These are phyloP conservation scores for Autographa pulchrina DNA, from an alignment of 2,888 invertebrate genomes.

Conservation along the genomic window DNA sequence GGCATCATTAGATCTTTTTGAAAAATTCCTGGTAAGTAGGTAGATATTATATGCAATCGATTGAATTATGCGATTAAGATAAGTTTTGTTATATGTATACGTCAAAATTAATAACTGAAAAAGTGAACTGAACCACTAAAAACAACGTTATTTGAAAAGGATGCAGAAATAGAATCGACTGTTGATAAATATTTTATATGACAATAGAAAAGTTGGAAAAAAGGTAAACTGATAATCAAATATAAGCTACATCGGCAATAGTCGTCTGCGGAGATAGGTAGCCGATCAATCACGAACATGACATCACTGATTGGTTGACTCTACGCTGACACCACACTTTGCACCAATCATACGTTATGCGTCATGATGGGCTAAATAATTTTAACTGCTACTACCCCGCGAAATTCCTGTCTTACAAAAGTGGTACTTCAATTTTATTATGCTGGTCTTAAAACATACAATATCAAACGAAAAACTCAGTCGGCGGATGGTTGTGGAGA, in stretches of 20 bases:
- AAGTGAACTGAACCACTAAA: not conserved
- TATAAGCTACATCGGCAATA: not conserved
- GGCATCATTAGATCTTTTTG: conserved; percentile 34
- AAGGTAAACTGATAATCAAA: not conserved
- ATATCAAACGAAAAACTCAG: conserved; percentile 85
- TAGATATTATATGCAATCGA: not conserved
- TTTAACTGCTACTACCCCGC: too few relatives aligned
- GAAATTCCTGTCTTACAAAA: not conserved
- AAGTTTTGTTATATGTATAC: not conserved
- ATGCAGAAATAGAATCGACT: not conserved
- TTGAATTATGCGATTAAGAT: not conserved
- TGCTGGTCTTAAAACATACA: conserved; percentile 22
- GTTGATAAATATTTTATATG: conserved; percentile 5
- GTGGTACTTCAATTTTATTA: conserved; percentile 21
- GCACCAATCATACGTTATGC: not conserved
- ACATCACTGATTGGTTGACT: not conserved
- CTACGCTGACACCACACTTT: not conserved
- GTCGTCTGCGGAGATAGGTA: not conserved
- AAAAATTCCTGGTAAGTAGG: conserved; percentile 30
- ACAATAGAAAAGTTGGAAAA: conserved; percentile 24
- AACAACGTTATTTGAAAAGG: not conserved
- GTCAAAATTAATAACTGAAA: too few relatives aligned
- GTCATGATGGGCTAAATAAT: not conserved
- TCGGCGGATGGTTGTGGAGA: conserved; percentile 82
- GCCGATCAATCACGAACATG: not conserved